These are phyloP conservation scores for Otus sunia DNA, from an alignment of 2,113 vertebrate species.

Conservation along the genomic window DNA sequence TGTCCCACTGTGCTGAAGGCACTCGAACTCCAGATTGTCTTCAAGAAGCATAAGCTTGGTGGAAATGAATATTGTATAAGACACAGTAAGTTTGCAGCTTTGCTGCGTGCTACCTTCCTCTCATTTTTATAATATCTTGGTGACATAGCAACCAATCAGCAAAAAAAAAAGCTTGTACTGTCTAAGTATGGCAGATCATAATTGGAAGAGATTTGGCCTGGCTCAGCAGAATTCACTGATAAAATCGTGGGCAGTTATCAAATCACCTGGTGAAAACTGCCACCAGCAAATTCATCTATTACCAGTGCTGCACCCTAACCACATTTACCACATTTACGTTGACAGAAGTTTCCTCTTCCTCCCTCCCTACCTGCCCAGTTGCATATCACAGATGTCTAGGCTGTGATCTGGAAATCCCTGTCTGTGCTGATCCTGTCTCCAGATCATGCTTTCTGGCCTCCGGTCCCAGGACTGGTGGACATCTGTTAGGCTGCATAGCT, in stretches of 20 bases:
- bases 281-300: background rate
- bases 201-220: background rate
- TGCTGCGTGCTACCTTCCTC: background rate
- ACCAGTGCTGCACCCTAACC: background rate
- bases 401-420: background rate
- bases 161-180: background rate
- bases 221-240: background rate
- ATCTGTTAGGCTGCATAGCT: background rate
- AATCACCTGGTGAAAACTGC: background rate
- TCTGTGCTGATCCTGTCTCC: background rate
- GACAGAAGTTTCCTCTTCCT: background rate
- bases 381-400: background rate
- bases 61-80: background rate
- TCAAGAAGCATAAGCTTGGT: background rate
- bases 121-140: background rate
- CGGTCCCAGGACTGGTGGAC: background rate
- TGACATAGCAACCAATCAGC: background rate
- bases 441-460: background rate
- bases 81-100: background rate
- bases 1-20: background rate
- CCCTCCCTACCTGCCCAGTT: background rate
- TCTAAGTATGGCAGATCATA: background rate
- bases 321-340: background rate
- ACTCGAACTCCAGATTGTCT: background rate
- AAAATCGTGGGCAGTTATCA: background rate